Evolutionary conservation across 2,797 vertebrate species (phyloP), one percentile per base, ranked within the genome.

Genomic region (Meda fulgida): DNA sequence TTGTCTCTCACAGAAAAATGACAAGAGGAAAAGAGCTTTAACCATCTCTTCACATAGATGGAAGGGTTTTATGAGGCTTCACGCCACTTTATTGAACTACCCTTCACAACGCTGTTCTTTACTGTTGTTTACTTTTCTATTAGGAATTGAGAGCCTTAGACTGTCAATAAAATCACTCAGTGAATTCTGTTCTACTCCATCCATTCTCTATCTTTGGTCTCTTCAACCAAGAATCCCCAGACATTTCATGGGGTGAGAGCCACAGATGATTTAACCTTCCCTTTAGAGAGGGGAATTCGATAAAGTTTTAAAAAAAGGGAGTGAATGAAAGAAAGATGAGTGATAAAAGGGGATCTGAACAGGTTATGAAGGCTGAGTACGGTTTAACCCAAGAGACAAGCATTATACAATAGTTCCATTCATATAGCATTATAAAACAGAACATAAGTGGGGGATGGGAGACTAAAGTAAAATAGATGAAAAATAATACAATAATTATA

Each of bases 131-230:
- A 80, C 83, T 83, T 84, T 86, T 91, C 86, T 83, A 89, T 90
- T 91, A 90, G 85, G 55, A 53, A 38, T 51, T 55, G 46, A 38
- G 10, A 79, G 80, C 77, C 71, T 75, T 70, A 58, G 78, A 55
- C 40, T 31, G 75, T 88, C 85, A 3, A 5, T 81, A 86, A 84
- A 69, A 92, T 85, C 89, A 87, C 85, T 84, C 84, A 89, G 70
- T 87, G 84, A 90, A 88, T 85, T 88, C 79, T 58, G 77, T 81
- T 73, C 51, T 77, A 77, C 51, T 55, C 46, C 53, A 40, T 43
- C 85, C n/a, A 81, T 90, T 91, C 88, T 88, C 81, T 91, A 85
- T 89, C 85, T 85, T 88, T 92, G 87, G 78, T 87, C 83, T n/a
- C n/a, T n/a, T n/a, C n/a, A n/a, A n/a, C n/a, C n/a, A n/a, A n/a